Conservation (phyloP, 92 coral and sea anemone species). For the Parazoanthus darwini region DNA sequence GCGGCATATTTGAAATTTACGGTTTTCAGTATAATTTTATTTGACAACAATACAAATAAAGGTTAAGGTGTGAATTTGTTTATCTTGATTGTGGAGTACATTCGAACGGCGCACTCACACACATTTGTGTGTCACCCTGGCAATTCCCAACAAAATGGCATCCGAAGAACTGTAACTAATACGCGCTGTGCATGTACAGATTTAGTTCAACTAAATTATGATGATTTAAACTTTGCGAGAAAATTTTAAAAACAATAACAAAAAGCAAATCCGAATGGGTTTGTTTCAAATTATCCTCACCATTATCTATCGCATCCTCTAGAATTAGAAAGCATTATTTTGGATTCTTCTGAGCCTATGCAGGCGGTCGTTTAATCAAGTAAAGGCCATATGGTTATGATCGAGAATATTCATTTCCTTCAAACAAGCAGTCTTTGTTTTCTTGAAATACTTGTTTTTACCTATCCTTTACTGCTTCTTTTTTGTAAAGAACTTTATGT, state of each 20-base stretch:
- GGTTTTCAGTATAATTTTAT: slow-evolving; percentile 14
- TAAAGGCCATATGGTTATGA: neutral
- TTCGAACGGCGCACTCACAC: neutral
- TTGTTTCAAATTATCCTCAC: neutral
- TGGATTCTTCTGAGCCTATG: neutral
- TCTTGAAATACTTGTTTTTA: neutral
- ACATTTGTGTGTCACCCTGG: neutral
- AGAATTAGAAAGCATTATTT: neutral
- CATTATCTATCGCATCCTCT: neutral
- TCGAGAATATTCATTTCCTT: neutral
- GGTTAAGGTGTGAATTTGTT: slow-evolving; percentile 36
- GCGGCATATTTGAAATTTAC: slow-evolving; percentile 21
- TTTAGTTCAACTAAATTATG: neutral
- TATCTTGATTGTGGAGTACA: slow-evolving; percentile 38
- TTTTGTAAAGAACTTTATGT: neutral
- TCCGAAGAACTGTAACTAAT: neutral
- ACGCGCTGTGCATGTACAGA: neutral
- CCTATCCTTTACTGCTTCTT: neutral
- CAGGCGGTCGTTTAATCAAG: neutral
- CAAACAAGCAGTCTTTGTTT: neutral
- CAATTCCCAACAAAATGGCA: neutral
- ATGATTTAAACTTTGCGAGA: neutral
- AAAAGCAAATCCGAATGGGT: neutral
- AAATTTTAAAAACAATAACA: too few species aligned
- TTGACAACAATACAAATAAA: slow-evolving; percentile 34